Evolutionary conservation across 2,888 invertebrate genomes (phyloP).

Genomic region (Notodonta ziczac): DNA sequence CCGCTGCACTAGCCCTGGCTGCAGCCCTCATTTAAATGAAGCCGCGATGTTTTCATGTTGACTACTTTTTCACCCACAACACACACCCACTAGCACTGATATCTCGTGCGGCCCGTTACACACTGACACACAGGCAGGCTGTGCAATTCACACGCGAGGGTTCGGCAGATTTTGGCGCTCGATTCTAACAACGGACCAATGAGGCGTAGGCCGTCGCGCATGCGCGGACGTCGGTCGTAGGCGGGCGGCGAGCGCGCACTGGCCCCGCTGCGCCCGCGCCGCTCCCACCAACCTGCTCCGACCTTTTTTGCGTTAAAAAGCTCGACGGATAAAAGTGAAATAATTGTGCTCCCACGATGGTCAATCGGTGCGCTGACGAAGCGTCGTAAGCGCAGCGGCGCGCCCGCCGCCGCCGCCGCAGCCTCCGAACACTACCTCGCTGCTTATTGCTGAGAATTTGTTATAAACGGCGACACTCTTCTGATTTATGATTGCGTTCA

Average conservation of each 20-base stretch:
- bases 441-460: constrained; percentile 19
- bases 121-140: constrained; percentile 34
- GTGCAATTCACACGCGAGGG: constrained; percentile 29
- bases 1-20: constrained; percentile 46
- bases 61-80: constrained; percentile 28
- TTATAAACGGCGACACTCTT: constrained; percentile 19
- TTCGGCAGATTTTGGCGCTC: constrained; percentile 39
- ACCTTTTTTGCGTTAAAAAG: constrained; percentile 75
- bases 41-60: constrained; percentile 26
- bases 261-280: constrained; percentile 43
- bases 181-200: constrained; percentile 29
- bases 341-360: constrained; percentile 66
- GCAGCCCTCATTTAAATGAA: constrained; percentile 40
- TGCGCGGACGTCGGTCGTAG: constrained; percentile 48
- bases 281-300: constrained; percentile 59
- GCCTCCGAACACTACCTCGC: constrained; percentile 6
- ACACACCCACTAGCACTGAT: constrained; percentile 25
- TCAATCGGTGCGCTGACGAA: constrained; percentile 17
- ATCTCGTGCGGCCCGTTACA: constrained; percentile 30
- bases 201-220: constrained; percentile 17
- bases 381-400: constrained; percentile 12
- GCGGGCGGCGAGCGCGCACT: constrained; percentile 66
- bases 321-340: constrained; percentile 66
- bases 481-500: constrained; percentile 22
- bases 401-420: background rate